Conservation (phyloP, 2,888 invertebrate genomes). For the Hydriomena furcata region DNA sequence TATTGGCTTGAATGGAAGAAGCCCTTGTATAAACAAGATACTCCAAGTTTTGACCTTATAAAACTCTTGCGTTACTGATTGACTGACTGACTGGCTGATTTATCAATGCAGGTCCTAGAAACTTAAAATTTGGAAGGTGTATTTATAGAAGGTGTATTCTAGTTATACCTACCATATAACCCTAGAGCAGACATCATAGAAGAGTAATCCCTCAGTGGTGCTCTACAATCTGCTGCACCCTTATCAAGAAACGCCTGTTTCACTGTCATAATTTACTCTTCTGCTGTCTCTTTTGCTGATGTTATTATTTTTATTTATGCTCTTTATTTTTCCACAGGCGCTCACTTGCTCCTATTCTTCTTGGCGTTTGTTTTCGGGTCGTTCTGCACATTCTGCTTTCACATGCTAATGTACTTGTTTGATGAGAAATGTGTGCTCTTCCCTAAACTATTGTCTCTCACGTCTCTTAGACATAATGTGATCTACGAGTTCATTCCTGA, state of each 20-base stretch:
- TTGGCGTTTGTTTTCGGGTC: conserved; percentile 74
- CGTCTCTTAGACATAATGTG: conserved; percentile 52
- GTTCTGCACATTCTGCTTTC: conserved; percentile 76
- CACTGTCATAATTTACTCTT: not conserved
- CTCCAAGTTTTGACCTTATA: too few relatives aligned
- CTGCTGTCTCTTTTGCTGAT: conserved; percentile 4
- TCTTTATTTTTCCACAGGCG: conserved; percentile 49
- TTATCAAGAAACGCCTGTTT: not conserved
- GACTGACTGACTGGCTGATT: too few relatives aligned
- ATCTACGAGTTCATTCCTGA: conserved; percentile 63
- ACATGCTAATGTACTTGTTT: conserved; percentile 75
- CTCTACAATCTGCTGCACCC: too few relatives aligned
- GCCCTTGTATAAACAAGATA: too few relatives aligned
- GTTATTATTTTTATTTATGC: not conserved
- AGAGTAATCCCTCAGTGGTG: too few relatives aligned
- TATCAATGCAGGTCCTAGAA: too few relatives aligned
- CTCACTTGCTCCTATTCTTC: conserved; percentile 70
- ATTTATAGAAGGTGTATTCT: too few relatives aligned
- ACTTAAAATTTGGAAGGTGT: too few relatives aligned
- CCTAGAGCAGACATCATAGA: too few relatives aligned
- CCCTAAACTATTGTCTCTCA: conserved; percentile 64
- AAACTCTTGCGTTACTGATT: too few relatives aligned
- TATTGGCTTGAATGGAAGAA: too few relatives aligned
- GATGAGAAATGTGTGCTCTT: conserved; percentile 75
- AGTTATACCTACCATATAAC: too few relatives aligned